These are phyloP conservation scores for Acanthoscelides obtectus DNA, from an alignment of 2,888 invertebrate species.

Conservation along the genomic window DNA sequence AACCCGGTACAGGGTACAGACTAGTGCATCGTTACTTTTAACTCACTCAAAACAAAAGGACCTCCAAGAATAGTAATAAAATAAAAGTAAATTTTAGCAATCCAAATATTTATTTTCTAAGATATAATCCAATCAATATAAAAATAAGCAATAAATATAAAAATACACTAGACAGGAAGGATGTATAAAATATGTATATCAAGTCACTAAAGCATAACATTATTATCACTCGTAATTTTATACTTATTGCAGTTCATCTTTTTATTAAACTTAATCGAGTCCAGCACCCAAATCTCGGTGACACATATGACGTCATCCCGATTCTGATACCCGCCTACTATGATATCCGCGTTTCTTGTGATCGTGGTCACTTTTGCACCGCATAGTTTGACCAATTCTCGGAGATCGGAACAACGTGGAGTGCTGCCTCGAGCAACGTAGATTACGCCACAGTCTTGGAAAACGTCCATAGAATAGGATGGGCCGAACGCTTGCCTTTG, in stretches of 20 bases:
- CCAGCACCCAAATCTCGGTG: constrained; percentile 59
- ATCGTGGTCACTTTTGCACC: constrained; percentile 53
- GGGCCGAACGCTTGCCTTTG: constrained; percentile 60
- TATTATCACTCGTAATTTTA: constrained; percentile 14
- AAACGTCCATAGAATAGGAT: constrained; percentile 56
- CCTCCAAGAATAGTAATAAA: too few relatives aligned
- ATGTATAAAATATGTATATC: constrained; percentile 1
- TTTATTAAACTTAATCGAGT: constrained; percentile 56
- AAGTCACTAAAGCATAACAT: constrained; percentile 1
- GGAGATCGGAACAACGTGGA: constrained; percentile 52
- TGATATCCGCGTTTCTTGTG: constrained; percentile 50
- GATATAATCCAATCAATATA: not conserved
- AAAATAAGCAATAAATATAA: not conserved
- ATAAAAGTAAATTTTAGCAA: too few relatives aligned
- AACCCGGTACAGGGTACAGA: too few relatives aligned
- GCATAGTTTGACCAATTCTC: constrained; percentile 56
- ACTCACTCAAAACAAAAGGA: too few relatives aligned
- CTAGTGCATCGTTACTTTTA: too few relatives aligned
- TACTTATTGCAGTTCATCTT: constrained; percentile 44
- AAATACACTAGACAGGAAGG: too few relatives aligned
- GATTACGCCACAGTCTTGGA: constrained; percentile 54
- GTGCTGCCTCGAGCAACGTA: constrained; percentile 51
- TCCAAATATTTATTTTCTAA: too few relatives aligned
- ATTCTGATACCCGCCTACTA: constrained; percentile 48
- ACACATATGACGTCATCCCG: constrained; percentile 45